Evolutionary conservation across 1,140 invertebrate genomes (phyloP).

Genomic region (Arion vulgaris): DNA sequence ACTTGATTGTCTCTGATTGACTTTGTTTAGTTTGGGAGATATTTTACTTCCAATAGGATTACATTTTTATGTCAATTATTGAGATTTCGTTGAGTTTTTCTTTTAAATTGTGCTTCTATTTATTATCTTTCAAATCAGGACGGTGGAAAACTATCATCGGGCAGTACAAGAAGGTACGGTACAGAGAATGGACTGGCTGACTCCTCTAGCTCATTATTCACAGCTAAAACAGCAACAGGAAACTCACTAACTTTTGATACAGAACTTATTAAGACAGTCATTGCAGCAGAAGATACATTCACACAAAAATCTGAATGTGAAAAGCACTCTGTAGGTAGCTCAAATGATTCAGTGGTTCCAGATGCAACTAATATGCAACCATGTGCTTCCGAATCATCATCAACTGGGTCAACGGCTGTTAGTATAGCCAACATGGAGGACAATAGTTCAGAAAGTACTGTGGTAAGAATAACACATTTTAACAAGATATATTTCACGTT

Average conservation of each 20-base stretch:
- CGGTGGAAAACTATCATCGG: slow-evolving; percentile 14
- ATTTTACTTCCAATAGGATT: no score
- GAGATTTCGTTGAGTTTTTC: no score
- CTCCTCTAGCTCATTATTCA: background rate
- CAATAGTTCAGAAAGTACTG: slow-evolving; percentile 24
- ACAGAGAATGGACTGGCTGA: slow-evolving; percentile 15
- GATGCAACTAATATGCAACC: slow-evolving; percentile 28
- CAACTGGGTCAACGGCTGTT: background rate
- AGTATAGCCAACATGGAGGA: slow-evolving; percentile 10
- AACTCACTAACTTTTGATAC: background rate
- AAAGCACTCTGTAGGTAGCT: background rate
- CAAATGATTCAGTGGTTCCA: slow-evolving; percentile 12
- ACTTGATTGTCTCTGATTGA: no score
- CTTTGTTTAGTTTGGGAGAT: no score
- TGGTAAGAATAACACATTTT: background rate
- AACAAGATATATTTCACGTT: background rate
- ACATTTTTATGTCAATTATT: no score
- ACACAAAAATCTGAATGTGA: slow-evolving; percentile 21
- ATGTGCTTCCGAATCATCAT: background rate
- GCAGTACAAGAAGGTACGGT: slow-evolving; percentile 13
- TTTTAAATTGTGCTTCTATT: no score
- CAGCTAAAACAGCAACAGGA: background rate
- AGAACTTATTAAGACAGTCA: background rate
- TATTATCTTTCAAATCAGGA: background rate
- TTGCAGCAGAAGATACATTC: slow-evolving; percentile 18